phyloP scores from a whole-genome alignment of 2,888 invertebrate species.

The Deilephila elpenor region DNA sequence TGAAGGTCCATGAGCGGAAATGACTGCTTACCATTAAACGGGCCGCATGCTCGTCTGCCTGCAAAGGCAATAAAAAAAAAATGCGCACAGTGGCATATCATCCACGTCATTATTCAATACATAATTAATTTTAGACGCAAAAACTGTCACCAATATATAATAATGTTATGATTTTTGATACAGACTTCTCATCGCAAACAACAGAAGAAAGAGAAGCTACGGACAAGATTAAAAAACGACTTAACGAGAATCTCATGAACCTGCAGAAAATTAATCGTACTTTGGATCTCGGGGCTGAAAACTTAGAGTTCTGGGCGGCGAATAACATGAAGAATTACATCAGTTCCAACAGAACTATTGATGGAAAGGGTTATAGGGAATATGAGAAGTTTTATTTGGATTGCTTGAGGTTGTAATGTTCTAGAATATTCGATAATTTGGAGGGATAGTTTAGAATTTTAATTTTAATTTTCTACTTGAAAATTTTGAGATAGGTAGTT shows the following conservation, averaged over 20 bases:
- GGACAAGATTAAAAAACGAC: slow-evolving; percentile 69
- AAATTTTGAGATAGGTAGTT: too few species aligned
- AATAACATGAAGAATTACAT: slow-evolving; percentile 61
- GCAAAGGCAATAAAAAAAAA: too few species aligned
- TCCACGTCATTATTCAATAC: too few species aligned
- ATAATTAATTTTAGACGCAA: too few species aligned
- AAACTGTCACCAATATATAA: too few species aligned
- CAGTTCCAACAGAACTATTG: slow-evolving; percentile 55
- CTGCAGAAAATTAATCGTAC: slow-evolving; percentile 63
- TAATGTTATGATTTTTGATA: slow-evolving; percentile 35
- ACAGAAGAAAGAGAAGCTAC: slow-evolving; percentile 56
- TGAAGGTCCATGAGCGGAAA: too few species aligned
- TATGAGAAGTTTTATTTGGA: slow-evolving; percentile 62
- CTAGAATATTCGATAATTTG: not conserved
- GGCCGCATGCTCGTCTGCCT: too few species aligned
- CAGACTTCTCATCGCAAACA: slow-evolving; percentile 61
- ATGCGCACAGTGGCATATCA: too few species aligned
- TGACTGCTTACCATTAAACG: too few species aligned
- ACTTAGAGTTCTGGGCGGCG: slow-evolving; percentile 64
- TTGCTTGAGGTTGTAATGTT: slow-evolving; percentile 38
- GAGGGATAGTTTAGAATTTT: not conserved
- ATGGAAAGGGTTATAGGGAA: slow-evolving; percentile 63
- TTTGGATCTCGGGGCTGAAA: slow-evolving; percentile 58
- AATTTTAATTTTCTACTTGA: too few species aligned
- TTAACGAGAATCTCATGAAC: slow-evolving; percentile 59